These are phyloP conservation scores for Leucoraja ocellata DNA, from an alignment of 2,797 vertebrate species.

Conservation along the genomic window DNA sequence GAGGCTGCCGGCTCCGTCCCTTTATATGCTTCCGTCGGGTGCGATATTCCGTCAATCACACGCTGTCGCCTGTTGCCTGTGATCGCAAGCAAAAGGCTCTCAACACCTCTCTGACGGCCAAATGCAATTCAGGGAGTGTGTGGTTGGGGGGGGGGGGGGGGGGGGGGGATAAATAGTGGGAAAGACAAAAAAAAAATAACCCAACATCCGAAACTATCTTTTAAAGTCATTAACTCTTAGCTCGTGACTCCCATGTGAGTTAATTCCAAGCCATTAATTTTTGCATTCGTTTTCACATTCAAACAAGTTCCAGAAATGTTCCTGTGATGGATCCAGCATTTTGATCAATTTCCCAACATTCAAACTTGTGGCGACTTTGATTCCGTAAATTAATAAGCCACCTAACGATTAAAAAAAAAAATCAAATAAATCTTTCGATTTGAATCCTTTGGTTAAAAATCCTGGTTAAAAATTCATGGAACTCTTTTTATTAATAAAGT, in stretches of 20 bases:
- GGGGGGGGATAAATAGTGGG: not conserved
- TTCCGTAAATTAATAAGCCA: not conserved
- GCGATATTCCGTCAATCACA: slow-evolving; percentile 23
- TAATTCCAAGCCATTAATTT: not conserved
- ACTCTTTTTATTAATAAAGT: not conserved
- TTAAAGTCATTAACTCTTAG: not conserved
- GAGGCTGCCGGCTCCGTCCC: not conserved
- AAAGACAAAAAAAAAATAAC: no score
- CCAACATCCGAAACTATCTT: not conserved
- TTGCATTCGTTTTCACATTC: not conserved
- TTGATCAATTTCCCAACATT: not conserved
- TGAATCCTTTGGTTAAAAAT: not conserved
- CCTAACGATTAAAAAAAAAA: not conserved
- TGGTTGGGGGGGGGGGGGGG: not conserved
- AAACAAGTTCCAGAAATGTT: not conserved
- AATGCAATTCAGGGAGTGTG: not conserved
- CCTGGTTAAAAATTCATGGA: no score
- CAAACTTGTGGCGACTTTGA: not conserved
- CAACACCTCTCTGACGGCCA: slow-evolving; percentile 18
- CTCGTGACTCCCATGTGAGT: no score
- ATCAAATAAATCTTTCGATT: not conserved
- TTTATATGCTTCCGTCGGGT: slow-evolving; percentile 1
- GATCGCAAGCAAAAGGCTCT: not conserved
- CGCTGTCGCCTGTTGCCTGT: not conserved
- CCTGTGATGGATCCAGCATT: not conserved